Conservation (phyloP, 2,113 vertebrate species). For the Penelope pileata region DNA sequence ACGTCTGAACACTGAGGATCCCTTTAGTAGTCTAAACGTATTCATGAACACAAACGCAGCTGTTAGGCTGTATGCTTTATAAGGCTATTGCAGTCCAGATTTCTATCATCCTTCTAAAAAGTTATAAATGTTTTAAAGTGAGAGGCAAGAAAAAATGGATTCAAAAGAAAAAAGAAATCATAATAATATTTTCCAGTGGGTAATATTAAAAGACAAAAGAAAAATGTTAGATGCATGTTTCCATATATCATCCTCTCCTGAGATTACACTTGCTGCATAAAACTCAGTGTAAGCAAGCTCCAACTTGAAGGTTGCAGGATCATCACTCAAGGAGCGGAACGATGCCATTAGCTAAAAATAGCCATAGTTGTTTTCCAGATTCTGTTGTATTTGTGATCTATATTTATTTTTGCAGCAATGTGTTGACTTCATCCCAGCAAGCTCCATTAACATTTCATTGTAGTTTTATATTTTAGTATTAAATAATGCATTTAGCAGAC, state of each 20-base stretch:
- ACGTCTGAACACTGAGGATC: not conserved
- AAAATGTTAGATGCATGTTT: not conserved
- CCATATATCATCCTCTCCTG: not conserved
- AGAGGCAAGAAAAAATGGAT: not conserved
- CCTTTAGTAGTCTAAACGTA: not conserved
- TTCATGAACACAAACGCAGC: not conserved
- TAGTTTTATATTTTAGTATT: not conserved
- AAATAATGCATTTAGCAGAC: not conserved
- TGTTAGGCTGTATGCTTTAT: not conserved
- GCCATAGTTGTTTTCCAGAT: not conserved
- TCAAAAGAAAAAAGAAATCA: not conserved
- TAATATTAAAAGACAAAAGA: not conserved
- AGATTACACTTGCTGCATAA: not conserved
- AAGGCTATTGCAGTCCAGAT: not conserved
- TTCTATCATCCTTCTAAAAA: not conserved
- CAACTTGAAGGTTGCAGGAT: not conserved
- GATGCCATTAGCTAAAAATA: constrained; percentile 7
- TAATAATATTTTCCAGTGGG: not conserved
- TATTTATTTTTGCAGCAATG: not conserved
- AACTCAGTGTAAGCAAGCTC: not conserved
- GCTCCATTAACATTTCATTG: not conserved
- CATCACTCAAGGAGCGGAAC: not conserved
- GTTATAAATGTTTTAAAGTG: not conserved
- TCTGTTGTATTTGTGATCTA: not conserved
- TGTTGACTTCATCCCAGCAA: not conserved